These are phyloP conservation scores for Verasper variegatus DNA, from an alignment of 2,113 vertebrate species.

Conservation along the genomic window DNA sequence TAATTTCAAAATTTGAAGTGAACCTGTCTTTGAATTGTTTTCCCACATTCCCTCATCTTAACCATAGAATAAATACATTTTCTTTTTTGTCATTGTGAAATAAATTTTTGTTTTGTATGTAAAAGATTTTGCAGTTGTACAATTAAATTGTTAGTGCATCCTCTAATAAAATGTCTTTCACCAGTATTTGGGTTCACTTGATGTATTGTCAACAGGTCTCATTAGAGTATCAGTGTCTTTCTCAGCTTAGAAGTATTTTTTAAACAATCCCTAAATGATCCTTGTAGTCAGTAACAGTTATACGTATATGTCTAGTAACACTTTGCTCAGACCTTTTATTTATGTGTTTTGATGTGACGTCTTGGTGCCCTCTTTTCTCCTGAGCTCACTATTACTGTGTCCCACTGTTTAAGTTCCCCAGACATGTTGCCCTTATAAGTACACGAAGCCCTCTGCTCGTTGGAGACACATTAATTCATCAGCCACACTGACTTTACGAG, in stretches of 20 bases:
- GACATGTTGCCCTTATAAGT: conserved; percentile 63
- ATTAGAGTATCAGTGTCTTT: not conserved
- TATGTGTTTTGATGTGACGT: conserved; percentile 17
- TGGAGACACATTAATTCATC: conserved; percentile 32
- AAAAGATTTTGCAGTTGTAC: conserved; percentile 65
- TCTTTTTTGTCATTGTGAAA: conserved; percentile 43
- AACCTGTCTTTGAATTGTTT: conserved; percentile 22
- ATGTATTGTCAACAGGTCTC: conserved; percentile 5
- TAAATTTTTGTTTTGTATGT: conserved; percentile 60
- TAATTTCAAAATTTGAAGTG: conserved; percentile 11
- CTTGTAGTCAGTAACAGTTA: not conserved
- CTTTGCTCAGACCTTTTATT: conserved; percentile 7
- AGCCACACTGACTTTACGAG: conserved; percentile 33
- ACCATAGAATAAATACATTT: not conserved
- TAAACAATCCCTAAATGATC: conserved; percentile 17
- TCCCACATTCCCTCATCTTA: not conserved
- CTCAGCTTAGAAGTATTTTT: conserved; percentile 5
- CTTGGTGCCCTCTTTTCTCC: conserved; percentile 8
- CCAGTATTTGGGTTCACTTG: conserved; percentile 1
- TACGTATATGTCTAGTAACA: not conserved
- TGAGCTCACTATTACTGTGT: conserved; percentile 2
- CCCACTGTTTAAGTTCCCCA: conserved; percentile 41
- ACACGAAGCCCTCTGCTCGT: conserved; percentile 20
- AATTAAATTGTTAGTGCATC: conserved; percentile 57
- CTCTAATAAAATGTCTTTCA: conserved; percentile 71